phyloP scores from a whole-genome alignment of 92 coral and sea anemone species.

The Anthopleura xanthogrammica region DNA sequence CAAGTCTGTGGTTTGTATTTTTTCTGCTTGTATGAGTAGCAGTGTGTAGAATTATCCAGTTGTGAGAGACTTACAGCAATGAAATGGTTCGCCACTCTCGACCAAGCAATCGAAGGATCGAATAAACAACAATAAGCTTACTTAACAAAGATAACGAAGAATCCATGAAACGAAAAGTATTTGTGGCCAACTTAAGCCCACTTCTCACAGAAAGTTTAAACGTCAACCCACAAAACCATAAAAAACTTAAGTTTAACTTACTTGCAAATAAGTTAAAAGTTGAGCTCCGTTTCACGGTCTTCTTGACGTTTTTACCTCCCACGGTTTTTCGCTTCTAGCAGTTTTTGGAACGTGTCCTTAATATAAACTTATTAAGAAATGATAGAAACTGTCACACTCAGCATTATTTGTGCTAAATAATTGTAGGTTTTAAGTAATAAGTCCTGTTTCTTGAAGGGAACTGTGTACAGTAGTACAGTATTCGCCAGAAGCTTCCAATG shows the following conservation, averaged over 20 bases:
- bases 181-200: neutral
- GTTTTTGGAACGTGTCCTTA: neutral
- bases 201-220: neutral
- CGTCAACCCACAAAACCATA: neutral
- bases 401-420: neutral
- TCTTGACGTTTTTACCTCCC: conserved; percentile 1
- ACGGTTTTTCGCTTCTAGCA: neutral
- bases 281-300: neutral
- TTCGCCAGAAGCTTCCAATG: too few species aligned
- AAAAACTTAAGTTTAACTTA: neutral
- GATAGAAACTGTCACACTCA: neutral
- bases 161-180: neutral
- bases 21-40: neutral
- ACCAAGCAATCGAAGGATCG: neutral
- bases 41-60: neutral
- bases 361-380: neutral
- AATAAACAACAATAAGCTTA: neutral
- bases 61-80: neutral
- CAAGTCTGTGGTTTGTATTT: neutral
- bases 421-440: neutral
- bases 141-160: neutral
- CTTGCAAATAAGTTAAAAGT: neutral
- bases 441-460: neutral
- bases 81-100: neutral
- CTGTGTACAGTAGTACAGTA: too few species aligned